Conservation (phyloP, 92 coral and sea anemone species). For the Umimayanthus chanpuru region DNA sequence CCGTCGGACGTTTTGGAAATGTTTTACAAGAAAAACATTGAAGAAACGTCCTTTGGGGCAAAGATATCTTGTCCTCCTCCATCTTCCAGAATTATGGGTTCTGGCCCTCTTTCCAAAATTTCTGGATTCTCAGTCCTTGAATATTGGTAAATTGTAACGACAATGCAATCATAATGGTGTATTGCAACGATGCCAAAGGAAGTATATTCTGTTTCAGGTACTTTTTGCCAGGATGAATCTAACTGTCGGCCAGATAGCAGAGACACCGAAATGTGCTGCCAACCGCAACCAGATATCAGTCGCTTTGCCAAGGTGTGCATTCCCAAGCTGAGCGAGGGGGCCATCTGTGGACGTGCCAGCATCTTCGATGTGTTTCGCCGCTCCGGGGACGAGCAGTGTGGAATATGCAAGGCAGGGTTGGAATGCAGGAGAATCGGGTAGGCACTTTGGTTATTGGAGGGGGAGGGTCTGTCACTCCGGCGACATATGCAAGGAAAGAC, state of each 20-base stretch:
- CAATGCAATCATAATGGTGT: not conserved
- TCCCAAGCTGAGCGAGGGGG: constrained; percentile 81
- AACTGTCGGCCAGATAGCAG: constrained; percentile 62
- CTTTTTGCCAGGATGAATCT: constrained; percentile 74
- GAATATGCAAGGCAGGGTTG: constrained; percentile 62
- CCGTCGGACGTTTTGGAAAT: too few species aligned
- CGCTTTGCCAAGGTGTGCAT: constrained; percentile 75
- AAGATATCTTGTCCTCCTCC: too few species aligned
- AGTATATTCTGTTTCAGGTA: constrained; percentile 50
- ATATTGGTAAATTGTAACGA: not conserved
- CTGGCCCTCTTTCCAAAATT: too few species aligned
- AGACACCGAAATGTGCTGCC: constrained; percentile 73
- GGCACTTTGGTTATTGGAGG: not conserved
- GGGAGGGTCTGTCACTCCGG: constrained; percentile 29
- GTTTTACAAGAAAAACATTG: too few species aligned
- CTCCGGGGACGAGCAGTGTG: constrained; percentile 57
- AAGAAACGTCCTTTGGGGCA: too few species aligned
- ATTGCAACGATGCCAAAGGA: not conserved
- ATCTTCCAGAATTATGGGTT: too few species aligned
- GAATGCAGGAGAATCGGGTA: constrained; percentile 82
- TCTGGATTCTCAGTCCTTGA: too few species aligned
- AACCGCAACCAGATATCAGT: constrained; percentile 73
- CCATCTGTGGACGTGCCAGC: constrained; percentile 78
- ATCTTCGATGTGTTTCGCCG: constrained; percentile 69
- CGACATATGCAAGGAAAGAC: constrained; percentile 55